phyloP scores from a whole-genome alignment of 2,888 invertebrate species.

The Mythimna albipuncta region DNA sequence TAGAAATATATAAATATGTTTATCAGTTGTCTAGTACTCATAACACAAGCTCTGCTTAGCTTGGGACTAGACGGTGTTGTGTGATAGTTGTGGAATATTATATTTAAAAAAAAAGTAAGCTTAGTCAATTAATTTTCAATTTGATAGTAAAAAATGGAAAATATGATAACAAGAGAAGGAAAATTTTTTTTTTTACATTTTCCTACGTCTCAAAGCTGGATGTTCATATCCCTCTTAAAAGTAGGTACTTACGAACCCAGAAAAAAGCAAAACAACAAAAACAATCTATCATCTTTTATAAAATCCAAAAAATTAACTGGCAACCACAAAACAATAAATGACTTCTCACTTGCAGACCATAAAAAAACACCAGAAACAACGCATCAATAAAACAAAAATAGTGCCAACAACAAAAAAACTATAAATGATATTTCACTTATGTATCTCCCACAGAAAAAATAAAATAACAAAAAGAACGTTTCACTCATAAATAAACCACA shows the following conservation, averaged over 20 bases:
- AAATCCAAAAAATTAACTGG: conserved; percentile 4
- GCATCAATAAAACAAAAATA: no score
- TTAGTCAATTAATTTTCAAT: background rate
- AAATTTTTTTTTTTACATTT: background rate
- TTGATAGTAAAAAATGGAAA: background rate
- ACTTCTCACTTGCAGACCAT: no score
- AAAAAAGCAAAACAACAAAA: background rate
- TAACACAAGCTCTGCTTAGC: no score
- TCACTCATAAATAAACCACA: background rate
- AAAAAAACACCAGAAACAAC: no score
- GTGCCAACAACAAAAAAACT: conserved; percentile 7
- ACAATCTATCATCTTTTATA: conserved; percentile 1
- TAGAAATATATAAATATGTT: no score
- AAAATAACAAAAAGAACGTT: no score
- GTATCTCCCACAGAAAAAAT: background rate
- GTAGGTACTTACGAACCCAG: no score
- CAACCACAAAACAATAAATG: background rate
- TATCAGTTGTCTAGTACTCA: no score
- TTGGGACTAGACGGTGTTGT: no score
- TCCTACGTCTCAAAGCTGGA: background rate
- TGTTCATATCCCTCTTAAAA: background rate
- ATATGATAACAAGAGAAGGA: background rate
- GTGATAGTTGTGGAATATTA: no score
- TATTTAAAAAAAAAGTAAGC: no score
- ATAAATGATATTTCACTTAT: conserved; percentile 15